These are phyloP conservation scores for Arvicanthis niloticus DNA, from an alignment of 2,113 vertebrate genomes.

Conservation along the genomic window DNA sequence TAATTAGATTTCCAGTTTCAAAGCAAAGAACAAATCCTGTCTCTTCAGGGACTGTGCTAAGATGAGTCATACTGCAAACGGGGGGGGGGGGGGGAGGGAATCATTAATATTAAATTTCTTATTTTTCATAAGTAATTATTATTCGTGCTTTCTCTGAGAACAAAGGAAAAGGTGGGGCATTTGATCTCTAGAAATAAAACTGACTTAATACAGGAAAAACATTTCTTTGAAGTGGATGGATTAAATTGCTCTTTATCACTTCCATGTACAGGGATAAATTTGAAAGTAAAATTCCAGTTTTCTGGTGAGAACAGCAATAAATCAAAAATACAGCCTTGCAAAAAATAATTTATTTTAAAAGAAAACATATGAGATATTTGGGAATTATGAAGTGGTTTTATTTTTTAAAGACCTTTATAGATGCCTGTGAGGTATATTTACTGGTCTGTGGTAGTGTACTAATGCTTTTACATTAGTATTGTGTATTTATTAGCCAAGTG, in stretches of 20 bases:
- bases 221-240: slow-evolving; percentile 37
- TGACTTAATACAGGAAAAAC: neutral
- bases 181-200: neutral
- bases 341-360: neutral
- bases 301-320: slow-evolving; percentile 63
- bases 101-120: slow-evolving; percentile 70
- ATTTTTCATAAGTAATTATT: slow-evolving; percentile 66
- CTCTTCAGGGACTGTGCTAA: slow-evolving; percentile 71
- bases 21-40: slow-evolving; percentile 74
- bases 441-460: neutral
- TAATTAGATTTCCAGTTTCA: slow-evolving; percentile 81
- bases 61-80: slow-evolving; percentile 70
- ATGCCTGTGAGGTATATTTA: slow-evolving; percentile 12
- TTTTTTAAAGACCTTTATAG: neutral
- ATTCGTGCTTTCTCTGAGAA: slow-evolving; percentile 59
- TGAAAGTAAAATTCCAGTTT: slow-evolving; percentile 73
- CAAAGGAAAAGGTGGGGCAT: slow-evolving; percentile 48
- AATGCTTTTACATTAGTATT: neutral
- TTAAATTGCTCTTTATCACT: slow-evolving; percentile 41
- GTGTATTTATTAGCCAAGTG: neutral
- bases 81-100: no score
- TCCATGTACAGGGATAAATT: slow-evolving; percentile 5
- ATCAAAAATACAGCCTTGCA: slow-evolving; percentile 54
- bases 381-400: neutral
- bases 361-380: slow-evolving; percentile 22